Conservation (phyloP, 2,797 vertebrate species). For the Varecia variegata region DNA sequence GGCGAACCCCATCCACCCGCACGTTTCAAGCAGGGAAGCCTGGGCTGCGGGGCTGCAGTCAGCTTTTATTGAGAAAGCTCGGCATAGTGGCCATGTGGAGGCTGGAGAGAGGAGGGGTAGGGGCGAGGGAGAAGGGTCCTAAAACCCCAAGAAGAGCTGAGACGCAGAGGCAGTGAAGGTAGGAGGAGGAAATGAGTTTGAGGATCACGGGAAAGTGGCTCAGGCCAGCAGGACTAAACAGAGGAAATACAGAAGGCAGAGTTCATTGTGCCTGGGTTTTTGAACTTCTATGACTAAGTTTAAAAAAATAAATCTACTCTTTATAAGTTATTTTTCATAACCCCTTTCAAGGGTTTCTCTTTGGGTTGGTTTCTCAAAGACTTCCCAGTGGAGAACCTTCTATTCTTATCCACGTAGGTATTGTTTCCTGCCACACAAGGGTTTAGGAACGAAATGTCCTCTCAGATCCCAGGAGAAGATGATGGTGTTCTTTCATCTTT, state of each 20-base stretch:
- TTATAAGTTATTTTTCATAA: not conserved
- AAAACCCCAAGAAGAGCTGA: not conserved
- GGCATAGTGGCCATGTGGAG: accelerated
- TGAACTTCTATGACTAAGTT: not conserved
- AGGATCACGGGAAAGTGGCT: not conserved
- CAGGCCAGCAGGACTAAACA: not conserved
- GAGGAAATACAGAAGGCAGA: not conserved
- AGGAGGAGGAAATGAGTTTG: not conserved
- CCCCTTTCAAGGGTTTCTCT: not conserved
- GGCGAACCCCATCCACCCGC: not conserved
- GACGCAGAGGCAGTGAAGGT: not conserved
- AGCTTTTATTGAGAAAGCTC: not conserved
- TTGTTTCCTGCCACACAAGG: not conserved
- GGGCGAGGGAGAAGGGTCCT: too few relatives aligned
- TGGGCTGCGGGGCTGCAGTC: too few relatives aligned
- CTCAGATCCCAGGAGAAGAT: not conserved
- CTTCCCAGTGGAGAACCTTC: not conserved
- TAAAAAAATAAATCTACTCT: not conserved
- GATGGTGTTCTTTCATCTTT: not conserved
- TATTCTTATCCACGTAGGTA: not conserved
- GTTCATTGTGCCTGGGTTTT: not conserved
- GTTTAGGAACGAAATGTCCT: not conserved
- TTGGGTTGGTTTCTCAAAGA: not conserved
- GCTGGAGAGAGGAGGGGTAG: not conserved
- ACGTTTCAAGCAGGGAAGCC: not conserved